phyloP scores from a whole-genome alignment of 2,113 vertebrate species.

The Urocolius indicus region DNA sequence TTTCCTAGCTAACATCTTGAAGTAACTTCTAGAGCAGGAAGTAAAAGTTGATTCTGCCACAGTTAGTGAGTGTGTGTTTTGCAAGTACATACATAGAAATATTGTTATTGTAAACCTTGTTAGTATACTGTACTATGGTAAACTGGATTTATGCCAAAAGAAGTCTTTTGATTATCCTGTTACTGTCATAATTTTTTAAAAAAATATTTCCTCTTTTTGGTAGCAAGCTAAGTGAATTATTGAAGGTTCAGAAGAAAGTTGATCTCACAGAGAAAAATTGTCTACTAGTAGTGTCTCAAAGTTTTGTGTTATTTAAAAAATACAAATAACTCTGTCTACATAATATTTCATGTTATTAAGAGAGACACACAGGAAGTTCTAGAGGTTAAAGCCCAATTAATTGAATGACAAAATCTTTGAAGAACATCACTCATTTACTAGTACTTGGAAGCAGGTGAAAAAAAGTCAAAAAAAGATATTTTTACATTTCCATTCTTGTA shows the following conservation, averaged over 20 bases:
- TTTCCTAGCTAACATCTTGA: not conserved
- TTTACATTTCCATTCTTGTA: not conserved
- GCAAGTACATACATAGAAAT: not conserved
- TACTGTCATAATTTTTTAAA: not conserved
- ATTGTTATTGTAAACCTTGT: not conserved
- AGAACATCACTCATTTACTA: not conserved
- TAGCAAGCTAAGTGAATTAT: not conserved
- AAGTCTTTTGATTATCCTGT: not conserved
- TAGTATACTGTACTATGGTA: not conserved
- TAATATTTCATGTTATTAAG: not conserved
- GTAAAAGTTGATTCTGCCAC: not conserved
- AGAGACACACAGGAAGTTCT: not conserved
- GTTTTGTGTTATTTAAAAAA: not conserved
- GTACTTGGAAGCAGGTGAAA: not conserved
- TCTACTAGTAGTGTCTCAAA: not conserved
- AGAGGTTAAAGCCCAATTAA: not conserved
- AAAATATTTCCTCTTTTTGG: not conserved
- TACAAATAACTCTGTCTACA: not conserved
- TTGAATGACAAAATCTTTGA: not conserved
- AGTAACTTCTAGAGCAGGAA: not conserved
- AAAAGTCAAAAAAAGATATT: rapidly evolving
- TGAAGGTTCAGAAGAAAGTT: not conserved
- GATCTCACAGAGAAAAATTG: not conserved
- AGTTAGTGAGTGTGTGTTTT: not conserved
- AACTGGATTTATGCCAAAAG: not conserved